phyloP scores from a whole-genome alignment of 2,113 vertebrate genomes.

The Nothoprocta perdicaria region DNA sequence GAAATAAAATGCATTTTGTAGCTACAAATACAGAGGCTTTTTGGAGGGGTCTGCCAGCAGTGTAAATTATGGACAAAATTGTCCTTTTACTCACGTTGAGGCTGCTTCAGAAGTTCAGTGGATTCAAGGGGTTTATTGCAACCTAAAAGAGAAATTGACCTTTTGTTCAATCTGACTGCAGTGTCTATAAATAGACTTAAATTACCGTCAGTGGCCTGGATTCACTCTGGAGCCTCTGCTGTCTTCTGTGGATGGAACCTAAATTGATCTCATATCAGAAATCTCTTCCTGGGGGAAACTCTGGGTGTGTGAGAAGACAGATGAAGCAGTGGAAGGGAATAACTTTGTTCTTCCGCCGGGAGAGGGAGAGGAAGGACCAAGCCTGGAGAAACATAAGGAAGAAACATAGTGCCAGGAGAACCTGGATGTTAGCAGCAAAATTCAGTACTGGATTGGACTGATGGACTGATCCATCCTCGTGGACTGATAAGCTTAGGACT shows the following conservation, averaged over 20 bases:
- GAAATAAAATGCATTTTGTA: not conserved
- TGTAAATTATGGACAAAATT: not conserved
- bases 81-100: not conserved
- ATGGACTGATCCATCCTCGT: no score
- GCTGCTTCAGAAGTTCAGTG: not conserved
- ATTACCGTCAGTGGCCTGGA: not conserved
- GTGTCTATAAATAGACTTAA: conserved; percentile 34
- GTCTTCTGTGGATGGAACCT: not conserved
- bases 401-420: not conserved
- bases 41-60: not conserved
- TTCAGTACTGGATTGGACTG: not conserved
- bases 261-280: conserved; percentile 26
- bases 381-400: not conserved
- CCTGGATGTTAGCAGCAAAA: not conserved
- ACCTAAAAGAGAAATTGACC: conserved; percentile 39
- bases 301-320: not conserved
- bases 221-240: conserved; percentile 30
- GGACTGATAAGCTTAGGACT: not conserved
- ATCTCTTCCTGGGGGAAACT: conserved; percentile 12
- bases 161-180: conserved; percentile 47
- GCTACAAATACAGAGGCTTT: not conserved
- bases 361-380: not conserved
- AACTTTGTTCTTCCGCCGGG: not conserved
- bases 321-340: not conserved
- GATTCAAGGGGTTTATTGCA: not conserved